phyloP scores from a whole-genome alignment of 2,113 vertebrate species.

The Tragelaphus strepsiceros region DNA sequence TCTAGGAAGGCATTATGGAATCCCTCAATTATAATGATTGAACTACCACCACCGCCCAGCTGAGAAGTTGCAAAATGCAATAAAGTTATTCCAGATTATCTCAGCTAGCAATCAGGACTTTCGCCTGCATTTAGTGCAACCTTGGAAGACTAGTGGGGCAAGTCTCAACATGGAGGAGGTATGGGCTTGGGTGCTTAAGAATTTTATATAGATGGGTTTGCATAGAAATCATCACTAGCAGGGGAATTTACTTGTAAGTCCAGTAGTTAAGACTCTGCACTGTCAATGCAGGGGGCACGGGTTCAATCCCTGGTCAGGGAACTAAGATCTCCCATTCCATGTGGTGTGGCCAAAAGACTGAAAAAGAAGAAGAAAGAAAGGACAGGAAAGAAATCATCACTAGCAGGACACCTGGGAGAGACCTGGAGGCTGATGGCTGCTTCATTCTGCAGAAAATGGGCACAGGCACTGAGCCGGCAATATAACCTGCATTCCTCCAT shows the following conservation, averaged over 20 bases:
- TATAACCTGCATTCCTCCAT: neutral
- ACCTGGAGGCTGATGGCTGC: neutral
- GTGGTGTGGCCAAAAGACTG: neutral
- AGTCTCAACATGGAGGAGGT: neutral
- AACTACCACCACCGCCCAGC: neutral
- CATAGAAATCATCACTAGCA: neutral
- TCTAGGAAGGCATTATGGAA: neutral
- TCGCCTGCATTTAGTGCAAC: neutral
- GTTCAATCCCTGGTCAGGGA: neutral
- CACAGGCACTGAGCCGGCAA: neutral
- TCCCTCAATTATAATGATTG: neutral
- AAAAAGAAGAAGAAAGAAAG: neutral
- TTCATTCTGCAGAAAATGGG: neutral
- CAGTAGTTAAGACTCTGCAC: neutral
- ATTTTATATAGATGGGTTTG: neutral
- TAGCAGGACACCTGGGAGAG: neutral
- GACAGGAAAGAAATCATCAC: neutral
- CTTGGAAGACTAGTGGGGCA: neutral
- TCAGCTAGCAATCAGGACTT: slow-evolving; percentile 45
- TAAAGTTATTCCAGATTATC: neutral
- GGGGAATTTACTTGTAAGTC: neutral
- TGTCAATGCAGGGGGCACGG: neutral
- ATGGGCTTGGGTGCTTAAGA: neutral
- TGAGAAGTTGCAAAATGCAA: neutral
- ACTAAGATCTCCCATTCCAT: neutral